Evolutionary conservation across 2,888 invertebrate species (phyloP).

Genomic region (Leptopilina syphax): DNA sequence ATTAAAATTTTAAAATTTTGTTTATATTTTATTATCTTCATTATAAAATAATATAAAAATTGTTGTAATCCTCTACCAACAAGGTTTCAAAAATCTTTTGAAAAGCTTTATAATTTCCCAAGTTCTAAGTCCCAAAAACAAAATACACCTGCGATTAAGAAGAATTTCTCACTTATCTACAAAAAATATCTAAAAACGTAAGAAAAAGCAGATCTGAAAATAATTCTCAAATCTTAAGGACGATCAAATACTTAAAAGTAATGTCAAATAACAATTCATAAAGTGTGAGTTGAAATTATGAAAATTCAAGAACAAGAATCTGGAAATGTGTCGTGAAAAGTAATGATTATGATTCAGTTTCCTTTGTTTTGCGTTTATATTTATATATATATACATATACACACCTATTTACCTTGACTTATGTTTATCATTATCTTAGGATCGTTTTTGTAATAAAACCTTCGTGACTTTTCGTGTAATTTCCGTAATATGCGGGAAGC

Average conservation of each 20-base stretch:
- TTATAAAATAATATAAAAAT: too few species aligned
- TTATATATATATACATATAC: too few species aligned
- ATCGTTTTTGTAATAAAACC: background rate
- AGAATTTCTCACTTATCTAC: too few species aligned
- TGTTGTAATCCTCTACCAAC: too few species aligned
- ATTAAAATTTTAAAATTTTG: too few species aligned
- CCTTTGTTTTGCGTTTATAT: background rate
- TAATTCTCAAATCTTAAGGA: background rate
- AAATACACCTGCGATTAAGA: too few species aligned
- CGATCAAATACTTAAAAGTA: background rate
- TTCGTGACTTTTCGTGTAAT: constrained; percentile 23
- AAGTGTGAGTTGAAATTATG: background rate
- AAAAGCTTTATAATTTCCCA: too few species aligned
- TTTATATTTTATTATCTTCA: too few species aligned
- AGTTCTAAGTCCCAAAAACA: too few species aligned
- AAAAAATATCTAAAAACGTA: too few species aligned
- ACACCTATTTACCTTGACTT: constrained; percentile 6
- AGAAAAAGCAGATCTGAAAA: background rate
- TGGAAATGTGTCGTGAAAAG: background rate
- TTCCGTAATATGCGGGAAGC: constrained; percentile 3
- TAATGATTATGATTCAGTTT: background rate
- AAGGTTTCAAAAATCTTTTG: too few species aligned
- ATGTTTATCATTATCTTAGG: background rate
- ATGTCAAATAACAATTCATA: background rate
- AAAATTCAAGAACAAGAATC: background rate